Conservation (phyloP, 2,797 vertebrate genomes). For the Megaceryle alcyon region DNA sequence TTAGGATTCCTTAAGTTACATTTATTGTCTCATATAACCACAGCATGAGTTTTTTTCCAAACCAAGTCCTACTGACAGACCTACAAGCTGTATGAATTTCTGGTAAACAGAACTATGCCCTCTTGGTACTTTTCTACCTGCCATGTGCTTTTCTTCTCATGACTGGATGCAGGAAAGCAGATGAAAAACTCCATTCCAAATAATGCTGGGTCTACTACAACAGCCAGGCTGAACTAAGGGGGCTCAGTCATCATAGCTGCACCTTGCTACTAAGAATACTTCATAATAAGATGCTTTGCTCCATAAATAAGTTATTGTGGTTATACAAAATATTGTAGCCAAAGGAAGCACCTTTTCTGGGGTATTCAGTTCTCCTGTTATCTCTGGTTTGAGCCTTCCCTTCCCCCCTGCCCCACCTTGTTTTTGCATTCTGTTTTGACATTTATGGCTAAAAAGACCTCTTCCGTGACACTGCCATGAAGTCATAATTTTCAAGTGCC, state of each 20-base stretch:
- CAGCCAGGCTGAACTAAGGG: not conserved
- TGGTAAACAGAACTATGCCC: not conserved
- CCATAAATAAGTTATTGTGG: accelerated
- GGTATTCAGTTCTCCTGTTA: not conserved
- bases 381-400: not conserved
- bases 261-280: not conserved
- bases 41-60: not conserved
- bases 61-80: not conserved
- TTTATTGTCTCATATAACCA: not conserved
- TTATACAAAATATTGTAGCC: not conserved
- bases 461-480: not conserved
- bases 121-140: not conserved
- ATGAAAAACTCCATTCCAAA: not conserved
- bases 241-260: not conserved
- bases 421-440: not conserved
- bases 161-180: not conserved
- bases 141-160: not conserved
- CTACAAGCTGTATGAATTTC: not conserved
- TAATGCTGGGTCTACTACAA: not conserved
- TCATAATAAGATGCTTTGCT: not conserved
- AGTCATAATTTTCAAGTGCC: not conserved
- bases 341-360: not conserved
- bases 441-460: not conserved
- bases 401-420: not conserved
- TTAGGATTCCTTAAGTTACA: not conserved